phyloP scores from a whole-genome alignment of 2,797 vertebrate genomes.

The Sebastes baramenuke region DNA sequence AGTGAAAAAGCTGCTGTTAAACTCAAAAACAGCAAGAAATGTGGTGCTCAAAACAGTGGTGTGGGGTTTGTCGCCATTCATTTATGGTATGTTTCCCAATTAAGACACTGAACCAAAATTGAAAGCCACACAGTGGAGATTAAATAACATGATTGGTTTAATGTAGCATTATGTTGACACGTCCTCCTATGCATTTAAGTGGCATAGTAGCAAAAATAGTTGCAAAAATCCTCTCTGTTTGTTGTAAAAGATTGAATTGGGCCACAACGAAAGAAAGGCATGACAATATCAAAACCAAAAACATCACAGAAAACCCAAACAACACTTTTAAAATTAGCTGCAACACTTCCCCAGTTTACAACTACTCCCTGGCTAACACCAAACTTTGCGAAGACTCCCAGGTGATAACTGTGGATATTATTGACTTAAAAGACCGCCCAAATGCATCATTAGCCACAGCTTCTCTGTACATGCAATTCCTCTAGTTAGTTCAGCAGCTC shows the following conservation, averaged over 20 bases:
- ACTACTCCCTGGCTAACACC: neutral
- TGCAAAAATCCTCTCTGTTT: neutral
- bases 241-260: neutral
- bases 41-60: neutral
- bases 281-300: neutral
- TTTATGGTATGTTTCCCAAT: neutral
- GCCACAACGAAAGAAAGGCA: neutral
- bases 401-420: neutral
- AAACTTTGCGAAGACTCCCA: neutral
- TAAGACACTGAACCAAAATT: neutral
- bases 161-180: neutral
- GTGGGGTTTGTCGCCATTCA: neutral
- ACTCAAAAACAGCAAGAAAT: neutral
- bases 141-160: neutral
- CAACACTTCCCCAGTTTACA: neutral
- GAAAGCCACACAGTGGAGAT: neutral
- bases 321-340: neutral
- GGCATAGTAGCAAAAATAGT: neutral
- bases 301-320: neutral
- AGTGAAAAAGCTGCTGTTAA: neutral
- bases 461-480: neutral
- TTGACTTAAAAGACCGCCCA: neutral
- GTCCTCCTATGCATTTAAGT: neutral
- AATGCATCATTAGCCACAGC: neutral
- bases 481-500: slow-evolving; percentile 1